Conservation (phyloP, 2,797 vertebrate genomes). For the Hemibagrus guttatus region DNA sequence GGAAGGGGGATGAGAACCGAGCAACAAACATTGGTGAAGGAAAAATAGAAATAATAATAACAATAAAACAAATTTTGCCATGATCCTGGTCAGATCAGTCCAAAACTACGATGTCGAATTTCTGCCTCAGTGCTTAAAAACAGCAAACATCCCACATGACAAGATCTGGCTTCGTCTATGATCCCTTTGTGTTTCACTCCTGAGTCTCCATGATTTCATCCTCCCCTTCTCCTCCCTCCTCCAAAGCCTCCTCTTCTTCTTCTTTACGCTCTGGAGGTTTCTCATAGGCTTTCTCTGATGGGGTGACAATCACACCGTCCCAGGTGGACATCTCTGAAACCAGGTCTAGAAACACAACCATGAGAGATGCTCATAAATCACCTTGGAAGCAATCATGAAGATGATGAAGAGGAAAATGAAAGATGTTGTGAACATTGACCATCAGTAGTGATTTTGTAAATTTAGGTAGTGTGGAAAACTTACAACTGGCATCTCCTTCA, state of each 20-base stretch:
- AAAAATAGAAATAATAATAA: neutral
- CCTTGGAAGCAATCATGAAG: neutral
- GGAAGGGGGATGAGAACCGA: neutral
- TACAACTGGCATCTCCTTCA: constrained; percentile 94
- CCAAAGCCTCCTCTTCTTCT: constrained; percentile 90
- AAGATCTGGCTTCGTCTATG: neutral
- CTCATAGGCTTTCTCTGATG: constrained; percentile 95
- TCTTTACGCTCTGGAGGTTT: constrained; percentile 96
- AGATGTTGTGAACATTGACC: neutral
- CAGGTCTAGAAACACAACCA: constrained; percentile 75
- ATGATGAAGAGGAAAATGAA: neutral
- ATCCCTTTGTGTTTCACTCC: constrained; percentile 73
- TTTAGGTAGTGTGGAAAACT: constrained; percentile 58
- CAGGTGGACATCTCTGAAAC: constrained; percentile 95
- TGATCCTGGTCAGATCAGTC: neutral
- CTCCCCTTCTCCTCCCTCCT: constrained; percentile 87
- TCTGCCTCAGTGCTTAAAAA: neutral
- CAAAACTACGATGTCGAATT: neutral
- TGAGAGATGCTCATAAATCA: neutral
- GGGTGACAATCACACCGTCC: constrained; percentile 96
- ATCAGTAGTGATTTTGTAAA: neutral
- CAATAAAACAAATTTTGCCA: neutral
- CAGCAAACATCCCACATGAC: neutral
- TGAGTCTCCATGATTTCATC: constrained; percentile 98
- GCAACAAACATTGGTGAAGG: neutral